Base-by-base conservation (phyloP, 2,797 vertebrate species). In the Cichlasoma orientale region DNA sequence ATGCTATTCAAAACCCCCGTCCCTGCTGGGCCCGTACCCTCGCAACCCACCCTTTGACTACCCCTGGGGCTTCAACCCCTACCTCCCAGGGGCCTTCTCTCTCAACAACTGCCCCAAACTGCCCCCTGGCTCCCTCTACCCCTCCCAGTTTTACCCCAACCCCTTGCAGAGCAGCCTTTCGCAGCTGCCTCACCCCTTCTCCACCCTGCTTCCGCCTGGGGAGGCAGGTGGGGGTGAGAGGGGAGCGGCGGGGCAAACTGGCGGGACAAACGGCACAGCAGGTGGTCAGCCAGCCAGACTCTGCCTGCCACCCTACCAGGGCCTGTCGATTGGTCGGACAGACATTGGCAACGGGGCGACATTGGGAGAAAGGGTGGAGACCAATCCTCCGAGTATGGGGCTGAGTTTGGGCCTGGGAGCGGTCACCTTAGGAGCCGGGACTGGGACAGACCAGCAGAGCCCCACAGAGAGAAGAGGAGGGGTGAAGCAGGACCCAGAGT, bases 21-120 rank as follows among this genome's bases (percentile, higher is more conserved):
- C 96, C 82, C 94, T 98, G 90, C 92, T 98, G 94, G 96, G 96
- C 69, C 95, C 97, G 3, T 98, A 98, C 27, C 89, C 96, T 66
- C 95, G 97, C 79, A 96, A 92, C 75, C 93, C 96, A 75, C 88
- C 97, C 74, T 97, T 98, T 85, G 97, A 98, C 89, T 98, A 97
- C 92, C 95, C 97, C 66, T 98, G 97, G 97, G 95, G 96, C 90
- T 97, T 98, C 80, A 97, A 97, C 90, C 97, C 97, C 0, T 98
- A 98, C 89, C 95, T 98, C 73, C 94, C 97, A 1, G 95, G 96
- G 91, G 95, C 97, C 83, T 98, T 98, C 95, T 97, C 97, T 69
- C 94, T 97, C 80, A 96, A 95, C 82, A 96, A 94, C 94, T 96
- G 96, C 91, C 96, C 97, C 90, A 98, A 98, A 95, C 92, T 98